Base-by-base conservation (phyloP, 2,797 vertebrate genomes). In the Pogonophryne albipinna region DNA sequence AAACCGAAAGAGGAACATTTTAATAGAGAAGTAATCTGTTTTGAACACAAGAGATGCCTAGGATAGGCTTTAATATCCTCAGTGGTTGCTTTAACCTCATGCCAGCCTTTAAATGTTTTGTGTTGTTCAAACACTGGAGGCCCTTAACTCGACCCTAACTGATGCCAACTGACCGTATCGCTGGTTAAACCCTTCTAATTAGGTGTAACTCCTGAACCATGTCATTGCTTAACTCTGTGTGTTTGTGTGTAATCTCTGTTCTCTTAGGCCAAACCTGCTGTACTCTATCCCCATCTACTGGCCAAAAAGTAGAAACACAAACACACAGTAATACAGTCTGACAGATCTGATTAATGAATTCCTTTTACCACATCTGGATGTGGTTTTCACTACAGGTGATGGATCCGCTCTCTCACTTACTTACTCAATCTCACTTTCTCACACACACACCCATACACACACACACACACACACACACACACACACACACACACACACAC, bases 201-300 rank as follows among this genome's bases (percentile, higher is more conserved):
- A 72, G 34, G 52, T 76, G 55, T 51, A 57, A 74, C 58, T 79
- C 50, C 64, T 44, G 71, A 51, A 66, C 47, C 61, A 41, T 66
- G 20, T 67, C 47, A 58, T 62, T 66, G 10, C 53, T 50, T 73
- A 5, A 27, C 27, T 27, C 27, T 9, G 1, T n/a, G 47, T 57
- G 14, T 16, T 2, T 8, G 23, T 71, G 45, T 62, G 60, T 27
- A 27, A 27, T 27, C 27, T 27, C 27, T 27, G 4, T 27, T 27
- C 27, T 44, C 10, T 44, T 71, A 31, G 19, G 60, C 69, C 10
- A 60, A 14, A 69, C n/a, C 27, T 49, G 50, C 20, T 77, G 75
- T 72, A 78, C 81, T 90, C 76, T 85, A 19, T 42, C 91, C 20
- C 93, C 93, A 88, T 62, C 93, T 94, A 79, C 80, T 92, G 94